These are phyloP conservation scores for Alloplasta piceator DNA, from an alignment of 2,888 invertebrate species.

Conservation along the genomic window DNA sequence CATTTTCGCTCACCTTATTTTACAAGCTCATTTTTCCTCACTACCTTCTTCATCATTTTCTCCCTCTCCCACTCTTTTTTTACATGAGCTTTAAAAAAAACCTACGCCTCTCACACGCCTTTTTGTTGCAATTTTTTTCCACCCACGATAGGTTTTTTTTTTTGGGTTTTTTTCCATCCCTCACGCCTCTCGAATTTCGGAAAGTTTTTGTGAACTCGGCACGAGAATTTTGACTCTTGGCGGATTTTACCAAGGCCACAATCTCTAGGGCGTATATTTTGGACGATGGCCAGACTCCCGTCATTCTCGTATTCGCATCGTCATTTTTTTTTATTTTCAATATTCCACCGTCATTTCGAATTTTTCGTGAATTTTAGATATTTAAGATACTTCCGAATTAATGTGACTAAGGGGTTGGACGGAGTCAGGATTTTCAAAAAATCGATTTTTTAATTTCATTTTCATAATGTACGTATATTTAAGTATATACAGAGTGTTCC, in stretches of 20 bases:
- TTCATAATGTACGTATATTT: too few species aligned
- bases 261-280: slow-evolving; percentile 30
- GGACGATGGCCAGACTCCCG: slow-evolving; percentile 53
- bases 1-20: slow-evolving; percentile 54
- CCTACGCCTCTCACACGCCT: neutral
- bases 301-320: neutral
- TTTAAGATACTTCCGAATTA: too few species aligned
- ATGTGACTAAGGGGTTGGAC: neutral
- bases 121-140: slow-evolving; percentile 14
- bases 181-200: slow-evolving; percentile 5
- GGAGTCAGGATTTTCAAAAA: neutral
- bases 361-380: slow-evolving; percentile 9
- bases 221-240: slow-evolving; percentile 52
- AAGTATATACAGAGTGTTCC: too few species aligned
- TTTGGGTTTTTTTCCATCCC: neutral
- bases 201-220: neutral
- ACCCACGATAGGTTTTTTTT: neutral
- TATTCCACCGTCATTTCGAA: neutral
- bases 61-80: neutral
- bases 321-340: too few species aligned
- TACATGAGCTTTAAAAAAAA: neutral
- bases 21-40: neutral
- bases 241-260: slow-evolving; percentile 56
- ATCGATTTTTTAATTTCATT: too few species aligned
- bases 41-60: slow-evolving; percentile 10